Conservation (phyloP, 2,113 vertebrate genomes). For the Saguinus imperator region DNA sequence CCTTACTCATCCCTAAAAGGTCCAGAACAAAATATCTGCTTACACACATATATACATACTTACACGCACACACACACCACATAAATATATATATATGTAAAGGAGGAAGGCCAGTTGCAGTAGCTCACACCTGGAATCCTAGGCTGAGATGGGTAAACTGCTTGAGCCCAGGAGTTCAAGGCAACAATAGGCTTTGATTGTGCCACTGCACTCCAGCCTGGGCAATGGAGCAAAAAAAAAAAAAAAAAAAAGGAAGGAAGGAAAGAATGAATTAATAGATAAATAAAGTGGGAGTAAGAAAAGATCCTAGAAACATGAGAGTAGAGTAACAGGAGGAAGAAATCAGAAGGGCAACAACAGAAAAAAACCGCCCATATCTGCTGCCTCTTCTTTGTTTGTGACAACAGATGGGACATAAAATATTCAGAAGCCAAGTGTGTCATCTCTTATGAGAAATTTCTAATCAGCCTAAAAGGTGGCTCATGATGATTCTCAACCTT, state of each 20-base stretch:
- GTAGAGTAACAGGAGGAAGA: not conserved
- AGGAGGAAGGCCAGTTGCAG: too few species aligned
- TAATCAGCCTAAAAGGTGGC: slow-evolving; percentile 30
- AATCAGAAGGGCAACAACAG: not conserved
- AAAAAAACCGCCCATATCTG: not conserved
- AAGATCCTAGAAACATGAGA: not conserved
- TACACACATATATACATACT: not conserved
- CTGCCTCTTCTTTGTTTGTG: not conserved
- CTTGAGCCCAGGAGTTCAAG: too few species aligned
- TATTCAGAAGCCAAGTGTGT: slow-evolving; percentile 54
- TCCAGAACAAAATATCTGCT: not conserved
- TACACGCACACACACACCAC: too few species aligned
- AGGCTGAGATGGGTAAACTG: too few species aligned
- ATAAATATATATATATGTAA: too few species aligned
- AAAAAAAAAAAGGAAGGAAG: too few species aligned
- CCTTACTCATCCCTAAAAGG: not conserved
- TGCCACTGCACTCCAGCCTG: too few species aligned
- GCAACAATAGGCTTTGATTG: too few species aligned
- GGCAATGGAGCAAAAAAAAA: too few species aligned
- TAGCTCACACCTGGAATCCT: too few species aligned
- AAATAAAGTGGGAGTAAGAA: slow-evolving; percentile 15
- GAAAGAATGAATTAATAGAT: not conserved
- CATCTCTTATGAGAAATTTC: slow-evolving; percentile 43
- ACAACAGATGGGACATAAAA: slow-evolving; percentile 69
- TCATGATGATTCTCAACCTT: not conserved